These are phyloP conservation scores for Danio jaintianensis DNA, from an alignment of 2,797 vertebrate species.

Conservation along the genomic window DNA sequence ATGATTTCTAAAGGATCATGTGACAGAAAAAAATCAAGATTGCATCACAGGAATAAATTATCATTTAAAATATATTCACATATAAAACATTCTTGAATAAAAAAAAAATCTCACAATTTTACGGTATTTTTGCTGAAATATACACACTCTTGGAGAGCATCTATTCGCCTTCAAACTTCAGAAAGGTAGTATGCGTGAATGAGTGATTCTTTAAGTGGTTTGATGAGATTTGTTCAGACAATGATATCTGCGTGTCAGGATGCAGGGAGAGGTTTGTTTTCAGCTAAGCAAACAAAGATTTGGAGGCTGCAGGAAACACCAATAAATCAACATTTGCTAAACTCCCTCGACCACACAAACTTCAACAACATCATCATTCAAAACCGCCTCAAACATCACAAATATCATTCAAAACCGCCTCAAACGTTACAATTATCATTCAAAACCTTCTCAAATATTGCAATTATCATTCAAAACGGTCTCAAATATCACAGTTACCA, in stretches of 20 bases:
- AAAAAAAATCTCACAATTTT: neutral
- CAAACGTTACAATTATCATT: too few species aligned
- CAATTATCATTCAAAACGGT: too few species aligned
- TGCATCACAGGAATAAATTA: neutral
- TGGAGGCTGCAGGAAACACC: slow-evolving; percentile 28
- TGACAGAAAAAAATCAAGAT: neutral
- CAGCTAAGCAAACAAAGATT: slow-evolving; percentile 28
- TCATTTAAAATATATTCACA: neutral
- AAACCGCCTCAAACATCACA: too few species aligned
- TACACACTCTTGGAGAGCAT: neutral
- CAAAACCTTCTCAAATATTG: too few species aligned
- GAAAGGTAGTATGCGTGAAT: neutral
- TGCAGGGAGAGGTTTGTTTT: slow-evolving; percentile 45
- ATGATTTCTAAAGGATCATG: neutral
- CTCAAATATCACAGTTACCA: too few species aligned
- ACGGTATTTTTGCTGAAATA: neutral
- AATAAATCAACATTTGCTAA: slow-evolving; percentile 16
- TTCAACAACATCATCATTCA: too few species aligned
- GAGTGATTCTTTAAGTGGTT: too few species aligned
- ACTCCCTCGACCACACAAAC: neutral
- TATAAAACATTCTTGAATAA: neutral
- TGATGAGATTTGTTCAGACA: neutral
- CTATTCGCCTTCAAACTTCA: neutral
- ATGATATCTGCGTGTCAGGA: neutral
- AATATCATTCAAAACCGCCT: too few species aligned